These are phyloP conservation scores for Brachyalestes nurse DNA, from an alignment of 2,797 vertebrate species.

Conservation along the genomic window DNA sequence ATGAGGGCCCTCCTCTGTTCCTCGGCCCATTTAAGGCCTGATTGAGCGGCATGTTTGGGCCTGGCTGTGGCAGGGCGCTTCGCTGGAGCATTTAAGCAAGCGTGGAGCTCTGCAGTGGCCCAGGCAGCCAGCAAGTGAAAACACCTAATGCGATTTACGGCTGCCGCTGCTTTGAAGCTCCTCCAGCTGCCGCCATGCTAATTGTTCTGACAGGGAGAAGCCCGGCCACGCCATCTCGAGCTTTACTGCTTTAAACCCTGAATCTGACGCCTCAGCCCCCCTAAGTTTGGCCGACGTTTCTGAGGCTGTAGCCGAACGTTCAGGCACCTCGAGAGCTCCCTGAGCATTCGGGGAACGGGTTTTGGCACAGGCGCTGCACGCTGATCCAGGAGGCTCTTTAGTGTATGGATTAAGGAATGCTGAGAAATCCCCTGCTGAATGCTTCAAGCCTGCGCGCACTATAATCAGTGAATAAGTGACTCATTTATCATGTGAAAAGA, in stretches of 20 bases:
- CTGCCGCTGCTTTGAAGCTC: slow-evolving; percentile 50
- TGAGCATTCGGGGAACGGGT: slow-evolving; percentile 41
- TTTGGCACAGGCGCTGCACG: slow-evolving; percentile 55
- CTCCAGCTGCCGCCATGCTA: slow-evolving; percentile 49
- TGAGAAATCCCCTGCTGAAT: slow-evolving; percentile 55
- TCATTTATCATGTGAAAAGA: slow-evolving; percentile 66
- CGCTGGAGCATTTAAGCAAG: slow-evolving; percentile 38
- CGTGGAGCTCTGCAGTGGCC: slow-evolving; percentile 41
- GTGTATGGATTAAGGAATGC: slow-evolving; percentile 48
- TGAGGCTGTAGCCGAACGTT: slow-evolving; percentile 33
- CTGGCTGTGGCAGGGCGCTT: slow-evolving; percentile 34
- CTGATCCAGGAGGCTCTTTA: slow-evolving; percentile 43
- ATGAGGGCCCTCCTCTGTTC: slow-evolving; percentile 2
- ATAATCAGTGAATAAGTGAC: slow-evolving; percentile 65
- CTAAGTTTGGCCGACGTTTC: slow-evolving; percentile 36
- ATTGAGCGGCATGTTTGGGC: slow-evolving; percentile 40
- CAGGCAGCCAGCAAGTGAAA: slow-evolving; percentile 43
- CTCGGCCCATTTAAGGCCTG: slow-evolving; percentile 33
- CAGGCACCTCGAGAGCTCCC: slow-evolving; percentile 41
- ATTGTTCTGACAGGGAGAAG: slow-evolving; percentile 53
- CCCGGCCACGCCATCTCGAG: slow-evolving; percentile 31
- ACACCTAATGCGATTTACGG: slow-evolving; percentile 50
- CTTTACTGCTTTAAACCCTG: slow-evolving; percentile 28
- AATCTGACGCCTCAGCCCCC: slow-evolving; percentile 7
- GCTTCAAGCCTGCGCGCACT: slow-evolving; percentile 39